Conservation (phyloP, 2,113 vertebrate genomes). For the Colaptes auratus region DNA sequence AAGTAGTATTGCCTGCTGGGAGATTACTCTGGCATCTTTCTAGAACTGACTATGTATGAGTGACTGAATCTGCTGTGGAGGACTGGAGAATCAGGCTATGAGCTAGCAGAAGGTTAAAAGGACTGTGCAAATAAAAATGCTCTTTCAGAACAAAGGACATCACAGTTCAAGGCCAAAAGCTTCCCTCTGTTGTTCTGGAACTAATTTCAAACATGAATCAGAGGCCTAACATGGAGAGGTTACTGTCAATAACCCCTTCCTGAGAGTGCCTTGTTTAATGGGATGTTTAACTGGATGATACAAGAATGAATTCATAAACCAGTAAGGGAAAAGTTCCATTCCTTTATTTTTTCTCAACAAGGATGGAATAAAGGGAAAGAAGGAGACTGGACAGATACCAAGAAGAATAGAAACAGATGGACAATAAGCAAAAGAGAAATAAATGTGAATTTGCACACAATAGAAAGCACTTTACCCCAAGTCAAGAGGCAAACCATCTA, state of each 20-base stretch:
- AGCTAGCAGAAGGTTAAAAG: slow-evolving; percentile 36
- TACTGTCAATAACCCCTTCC: slow-evolving; percentile 6
- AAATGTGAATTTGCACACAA: neutral
- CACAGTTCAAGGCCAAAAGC: slow-evolving; percentile 36
- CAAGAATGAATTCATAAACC: neutral
- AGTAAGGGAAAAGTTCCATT: neutral
- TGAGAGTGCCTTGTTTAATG: slow-evolving; percentile 8
- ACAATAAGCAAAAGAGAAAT: neutral
- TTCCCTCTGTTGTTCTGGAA: slow-evolving; percentile 37
- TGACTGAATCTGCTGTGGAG: neutral
- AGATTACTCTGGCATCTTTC: neutral
- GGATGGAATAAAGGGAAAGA: neutral
- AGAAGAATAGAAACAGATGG: neutral
- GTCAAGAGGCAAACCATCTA: neutral
- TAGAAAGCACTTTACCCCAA: neutral
- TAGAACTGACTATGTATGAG: neutral
- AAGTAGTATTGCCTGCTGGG: neutral
- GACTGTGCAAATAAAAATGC: slow-evolving; percentile 13
- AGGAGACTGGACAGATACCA: neutral
- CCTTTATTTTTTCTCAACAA: neutral
- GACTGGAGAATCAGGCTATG: neutral
- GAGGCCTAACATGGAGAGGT: slow-evolving; percentile 14
- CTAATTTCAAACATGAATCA: slow-evolving; percentile 33
- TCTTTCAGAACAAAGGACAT: neutral
- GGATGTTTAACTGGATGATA: slow-evolving; percentile 9